phyloP scores from a whole-genome alignment of 2,888 invertebrate species.

The Operophtera brumata region DNA sequence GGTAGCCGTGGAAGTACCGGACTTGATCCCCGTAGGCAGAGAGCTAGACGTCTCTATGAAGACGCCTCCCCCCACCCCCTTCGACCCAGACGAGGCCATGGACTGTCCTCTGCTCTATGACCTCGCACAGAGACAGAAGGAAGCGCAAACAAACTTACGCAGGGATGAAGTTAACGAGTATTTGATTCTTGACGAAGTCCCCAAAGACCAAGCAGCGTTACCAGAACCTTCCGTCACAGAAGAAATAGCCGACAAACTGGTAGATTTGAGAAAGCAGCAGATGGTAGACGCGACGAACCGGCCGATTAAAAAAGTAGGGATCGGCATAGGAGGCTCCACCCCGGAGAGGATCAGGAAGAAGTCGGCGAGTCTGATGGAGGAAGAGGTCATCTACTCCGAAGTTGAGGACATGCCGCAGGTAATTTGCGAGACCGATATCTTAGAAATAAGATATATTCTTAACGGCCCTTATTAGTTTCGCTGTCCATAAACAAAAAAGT shows the following conservation, averaged over 20 bases:
- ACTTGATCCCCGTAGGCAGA: slow-evolving; percentile 1
- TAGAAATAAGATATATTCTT: neutral
- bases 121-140: slow-evolving; percentile 26
- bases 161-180: slow-evolving; percentile 55
- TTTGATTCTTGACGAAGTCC: slow-evolving; percentile 59
- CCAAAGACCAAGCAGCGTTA: slow-evolving; percentile 54
- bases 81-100: slow-evolving; percentile 10
- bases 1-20: slow-evolving; percentile 5
- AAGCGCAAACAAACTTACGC: slow-evolving; percentile 24
- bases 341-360: slow-evolving; percentile 26
- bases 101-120: slow-evolving; percentile 45
- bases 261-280: neutral
- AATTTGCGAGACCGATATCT: slow-evolving; percentile 30
- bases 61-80: slow-evolving; percentile 2
- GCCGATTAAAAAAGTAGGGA: slow-evolving; percentile 21
- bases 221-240: slow-evolving; percentile 62
- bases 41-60: neutral
- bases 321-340: slow-evolving; percentile 23
- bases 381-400: slow-evolving; percentile 68
- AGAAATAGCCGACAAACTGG: slow-evolving; percentile 1
- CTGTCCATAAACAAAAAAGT: too few relatives aligned
- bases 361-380: slow-evolving; percentile 26
- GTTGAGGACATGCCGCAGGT: slow-evolving; percentile 66
- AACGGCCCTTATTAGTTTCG: too few relatives aligned
- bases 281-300: slow-evolving; percentile 9